Evolutionary conservation across 2,797 vertebrate genomes (phyloP).

Genomic region (Amniataba percoides): DNA sequence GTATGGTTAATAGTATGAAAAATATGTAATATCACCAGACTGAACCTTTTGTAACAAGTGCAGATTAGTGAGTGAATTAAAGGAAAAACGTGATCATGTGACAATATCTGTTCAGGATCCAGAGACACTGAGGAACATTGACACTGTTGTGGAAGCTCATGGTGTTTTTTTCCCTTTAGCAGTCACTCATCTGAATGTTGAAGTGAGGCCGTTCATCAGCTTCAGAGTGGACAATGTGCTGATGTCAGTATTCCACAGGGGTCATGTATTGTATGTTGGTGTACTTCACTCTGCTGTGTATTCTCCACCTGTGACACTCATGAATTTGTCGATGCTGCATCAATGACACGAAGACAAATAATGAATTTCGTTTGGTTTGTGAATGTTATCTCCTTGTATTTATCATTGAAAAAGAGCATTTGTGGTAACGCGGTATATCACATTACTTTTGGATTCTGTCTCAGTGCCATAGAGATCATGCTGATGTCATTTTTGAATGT

Average conservation of each 20-base stretch:
- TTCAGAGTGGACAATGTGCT: conserved; percentile 7
- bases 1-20: not conserved
- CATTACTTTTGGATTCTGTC: conserved; percentile 36
- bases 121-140: not conserved
- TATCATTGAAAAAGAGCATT: conserved; percentile 34
- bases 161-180: not conserved
- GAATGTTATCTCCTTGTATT: conserved; percentile 51
- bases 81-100: not conserved
- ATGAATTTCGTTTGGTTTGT: conserved; percentile 36
- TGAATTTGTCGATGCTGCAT: conserved; percentile 43
- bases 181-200: not conserved
- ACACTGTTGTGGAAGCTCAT: not conserved
- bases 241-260: conserved; percentile 11
- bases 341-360: conserved; percentile 5
- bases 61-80: not conserved
- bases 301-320: conserved; percentile 28
- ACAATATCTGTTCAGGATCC: not conserved
- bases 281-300: conserved; percentile 27
- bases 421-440: conserved; percentile 34
- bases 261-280: not conserved
- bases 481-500: conserved; percentile 73
- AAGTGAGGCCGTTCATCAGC: not conserved
- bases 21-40: conserved; percentile 2
- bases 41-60: not conserved
- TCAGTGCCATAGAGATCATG: conserved; percentile 68